Evolutionary conservation across 2,113 vertebrate species (phyloP).

Genomic region (Antigone vipio): DNA sequence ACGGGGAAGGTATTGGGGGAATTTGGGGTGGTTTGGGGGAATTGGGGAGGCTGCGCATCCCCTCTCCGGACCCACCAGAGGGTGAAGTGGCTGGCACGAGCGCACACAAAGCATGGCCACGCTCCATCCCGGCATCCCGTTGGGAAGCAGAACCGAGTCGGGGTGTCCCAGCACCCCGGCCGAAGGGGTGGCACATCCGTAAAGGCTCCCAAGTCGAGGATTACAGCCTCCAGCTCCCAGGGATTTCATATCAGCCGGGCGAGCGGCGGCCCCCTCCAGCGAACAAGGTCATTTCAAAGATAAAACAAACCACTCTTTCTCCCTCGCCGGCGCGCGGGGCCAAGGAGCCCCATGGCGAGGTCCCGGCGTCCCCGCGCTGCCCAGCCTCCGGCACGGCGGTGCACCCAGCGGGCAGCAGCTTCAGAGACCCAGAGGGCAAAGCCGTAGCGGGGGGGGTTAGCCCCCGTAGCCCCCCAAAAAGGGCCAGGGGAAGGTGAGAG

Average conservation of each 20-base stretch:
- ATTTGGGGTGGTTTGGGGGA: not conserved
- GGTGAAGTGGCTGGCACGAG: not conserved
- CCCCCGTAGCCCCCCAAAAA: not conserved
- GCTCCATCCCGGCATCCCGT: accelerated
- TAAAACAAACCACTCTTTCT: conserved; percentile 54
- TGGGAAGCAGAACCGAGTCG: accelerated
- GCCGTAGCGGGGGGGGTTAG: not conserved
- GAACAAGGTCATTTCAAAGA: conserved; percentile 85
- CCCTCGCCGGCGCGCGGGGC: conserved; percentile 28
- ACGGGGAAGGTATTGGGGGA: not conserved
- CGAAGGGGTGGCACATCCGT: not conserved
- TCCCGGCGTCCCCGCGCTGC: not conserved
- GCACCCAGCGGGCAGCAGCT: not conserved
- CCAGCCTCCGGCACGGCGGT: accelerated
- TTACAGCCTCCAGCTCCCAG: conserved; percentile 78
- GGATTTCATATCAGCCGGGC: conserved; percentile 79
- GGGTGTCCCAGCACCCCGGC: not conserved
- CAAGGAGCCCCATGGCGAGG: not conserved
- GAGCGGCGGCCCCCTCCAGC: conserved; percentile 79
- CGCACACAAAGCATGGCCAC: accelerated
- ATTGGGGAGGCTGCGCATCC: not conserved
- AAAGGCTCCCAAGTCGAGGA: conserved; percentile 63
- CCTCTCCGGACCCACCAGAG: accelerated
- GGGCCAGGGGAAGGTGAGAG: not conserved
- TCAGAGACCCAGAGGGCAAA: not conserved